Evolutionary conservation across 1,140 invertebrate genomes (phyloP).

Genomic region (Mactra quadrangularis): DNA sequence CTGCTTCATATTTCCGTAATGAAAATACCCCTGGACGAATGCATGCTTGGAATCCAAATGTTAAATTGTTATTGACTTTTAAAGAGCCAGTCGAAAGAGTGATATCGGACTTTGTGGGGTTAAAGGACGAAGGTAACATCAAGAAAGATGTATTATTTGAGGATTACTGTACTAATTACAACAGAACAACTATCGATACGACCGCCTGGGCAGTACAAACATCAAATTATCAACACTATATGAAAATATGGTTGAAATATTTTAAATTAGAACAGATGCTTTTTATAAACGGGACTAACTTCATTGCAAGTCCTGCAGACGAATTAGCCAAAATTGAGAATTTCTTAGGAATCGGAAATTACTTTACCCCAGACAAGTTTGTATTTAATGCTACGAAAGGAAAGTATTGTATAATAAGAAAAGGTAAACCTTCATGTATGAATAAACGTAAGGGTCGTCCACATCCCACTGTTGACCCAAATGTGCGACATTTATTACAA

Average conservation of each 20-base stretch:
- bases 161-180: neutral
- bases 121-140: neutral
- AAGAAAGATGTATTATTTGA: no score
- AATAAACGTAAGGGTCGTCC: neutral
- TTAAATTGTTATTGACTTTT: constrained; percentile 3
- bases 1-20: constrained; percentile 6
- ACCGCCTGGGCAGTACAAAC: neutral
- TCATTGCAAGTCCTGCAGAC: neutral
- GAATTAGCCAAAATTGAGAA: constrained; percentile 6
- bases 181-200: neutral
- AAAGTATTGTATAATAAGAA: neutral
- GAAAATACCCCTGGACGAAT: neutral
- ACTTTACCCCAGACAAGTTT: neutral
- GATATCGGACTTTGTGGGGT: constrained; percentile 2
- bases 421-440: neutral
- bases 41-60: neutral
- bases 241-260: constrained; percentile 4
- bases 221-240: constrained; percentile 1
- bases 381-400: no score
- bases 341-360: neutral
- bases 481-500: neutral
- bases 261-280: constrained; percentile 11
- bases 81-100: constrained; percentile 10
- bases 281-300: neutral
- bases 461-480: neutral